Base-by-base conservation (phyloP, 2,113 vertebrate genomes). In the Alectura lathami region DNA sequence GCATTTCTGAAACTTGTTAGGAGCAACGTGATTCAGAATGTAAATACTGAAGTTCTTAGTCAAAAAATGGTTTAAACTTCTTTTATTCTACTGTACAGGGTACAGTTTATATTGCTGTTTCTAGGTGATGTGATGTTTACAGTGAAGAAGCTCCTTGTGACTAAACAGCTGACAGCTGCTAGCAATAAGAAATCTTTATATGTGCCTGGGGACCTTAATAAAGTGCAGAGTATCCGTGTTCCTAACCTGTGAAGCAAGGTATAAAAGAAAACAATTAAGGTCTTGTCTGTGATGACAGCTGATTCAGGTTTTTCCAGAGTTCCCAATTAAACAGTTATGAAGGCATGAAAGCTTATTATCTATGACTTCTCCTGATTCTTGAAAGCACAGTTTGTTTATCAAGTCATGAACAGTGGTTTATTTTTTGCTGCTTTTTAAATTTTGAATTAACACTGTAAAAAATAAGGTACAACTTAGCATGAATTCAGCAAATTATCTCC, bases 161-260 rank as follows among this genome's bases (percentile, higher is more conserved):
- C 90, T 96, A 93, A 97, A 96, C 94, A 97, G 91, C 96, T 98
- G 97, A 96, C 96, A 97, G 97, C 94, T 98, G 87, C 88, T 97
- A 80, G 87, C 62, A 62, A 72, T 90, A 91, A 95, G 94, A 93
- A 97, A 96, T 89, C 87, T 97, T 85, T 96, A 86, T 91, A 38
- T 75, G 88, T 92, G 68, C 92, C 85, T 86, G 87, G 85, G 91
- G 96, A 94, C 90, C 82, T 88, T 47, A 20, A 95, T 88, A 73
- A 96, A 92, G 88, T 93, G 89, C 20, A 45, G 62, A 96, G 26
- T 50, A 78, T 43, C 80, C 32, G 8, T 96, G 96, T 97, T 97
- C 76, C 72, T 75, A 62, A 92, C 91, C 78, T 94, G 92, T 95
- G 93, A 97, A 96, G 66, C 94, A 97, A 95, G 82, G 73, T 96